Base-by-base conservation (phyloP, 2,888 invertebrate species). In the Nomada lathburiana region DNA sequence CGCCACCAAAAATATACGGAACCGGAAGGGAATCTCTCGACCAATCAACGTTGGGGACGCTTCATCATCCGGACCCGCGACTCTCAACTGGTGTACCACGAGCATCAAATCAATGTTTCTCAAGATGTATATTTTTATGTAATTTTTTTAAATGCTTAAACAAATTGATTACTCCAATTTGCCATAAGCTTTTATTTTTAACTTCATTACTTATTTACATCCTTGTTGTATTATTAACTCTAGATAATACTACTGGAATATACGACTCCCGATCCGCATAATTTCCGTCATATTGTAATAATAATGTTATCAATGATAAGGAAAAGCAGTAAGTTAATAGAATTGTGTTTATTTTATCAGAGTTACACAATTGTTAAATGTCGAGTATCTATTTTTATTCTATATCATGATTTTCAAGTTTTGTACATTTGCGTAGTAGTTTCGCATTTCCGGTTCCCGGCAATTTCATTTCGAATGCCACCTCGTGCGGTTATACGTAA, bases 21-120 rank as follows among this genome's bases (percentile, higher is more conserved):
- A 72, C 60, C 65, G 73, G 77, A 73, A 83, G 52, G 9, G 36
- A 65, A 76, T 29, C 64, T 82, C 68, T 82, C 52, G 62, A 53
- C 76, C 82, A 83, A 83, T 83, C 73, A 82, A 29, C 72, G 18
- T 10, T 60, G 20, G 11, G 57, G n/a, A 60, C 36, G 77, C 52
- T 69, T 65, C 18, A 52, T 64, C 64, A 26, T 44, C 7, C 23
- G n/a, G 20, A n/a, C 26, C 64, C 29, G 72, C 57, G 72, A 68
- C 72, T 59, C 82, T 72, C 76, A 82, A 76, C 44, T 42, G 44
- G 16, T 7, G 7, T 47, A 69, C 60, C 5, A 47, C 47, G 16
- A 13, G 10, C 0, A 11, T 79, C 70, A 65, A 65, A 60, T 36
- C 36, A 79, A 20, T 23, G 3, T 47, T n/a, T 7, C 29, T 55